These are phyloP conservation scores for Standfussiana lucernea DNA, from an alignment of 2,888 invertebrate species.

Conservation along the genomic window DNA sequence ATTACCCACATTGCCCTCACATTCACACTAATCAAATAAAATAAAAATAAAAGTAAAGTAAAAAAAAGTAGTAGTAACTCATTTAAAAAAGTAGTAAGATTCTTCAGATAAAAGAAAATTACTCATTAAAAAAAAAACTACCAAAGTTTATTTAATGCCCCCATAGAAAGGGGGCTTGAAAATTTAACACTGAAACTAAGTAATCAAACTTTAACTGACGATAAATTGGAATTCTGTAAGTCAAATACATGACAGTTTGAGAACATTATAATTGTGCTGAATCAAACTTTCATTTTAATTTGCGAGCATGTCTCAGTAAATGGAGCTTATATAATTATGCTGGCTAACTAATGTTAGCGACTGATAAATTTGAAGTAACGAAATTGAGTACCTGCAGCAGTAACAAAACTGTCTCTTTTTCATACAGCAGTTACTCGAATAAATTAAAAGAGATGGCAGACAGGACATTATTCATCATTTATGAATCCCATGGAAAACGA, in stretches of 20 bases:
- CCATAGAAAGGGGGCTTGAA: not conserved
- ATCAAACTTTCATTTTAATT: not conserved
- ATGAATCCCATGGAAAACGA: not conserved
- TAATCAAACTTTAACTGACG: not conserved
- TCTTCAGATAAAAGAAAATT: no score
- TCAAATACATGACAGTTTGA: not conserved
- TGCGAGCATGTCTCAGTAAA: not conserved
- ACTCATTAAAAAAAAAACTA: no score
- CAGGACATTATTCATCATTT: not conserved
- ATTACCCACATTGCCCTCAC: no score
- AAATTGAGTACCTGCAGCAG: not conserved
- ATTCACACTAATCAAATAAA: no score
- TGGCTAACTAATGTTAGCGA: not conserved
- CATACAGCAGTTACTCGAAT: not conserved
- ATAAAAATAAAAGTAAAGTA: no score
- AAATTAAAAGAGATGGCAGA: not conserved
- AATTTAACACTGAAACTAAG: not conserved
- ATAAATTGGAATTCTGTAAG: not conserved
- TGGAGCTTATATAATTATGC: not conserved
- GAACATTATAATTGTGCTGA: not conserved
- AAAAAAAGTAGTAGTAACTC: no score
- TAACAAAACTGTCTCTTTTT: not conserved
- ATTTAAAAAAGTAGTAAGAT: no score
- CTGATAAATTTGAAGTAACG: not conserved
- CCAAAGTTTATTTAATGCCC: no score